These are phyloP conservation scores for Spea hammondii DNA, from an alignment of 2,797 vertebrate species.

Conservation along the genomic window DNA sequence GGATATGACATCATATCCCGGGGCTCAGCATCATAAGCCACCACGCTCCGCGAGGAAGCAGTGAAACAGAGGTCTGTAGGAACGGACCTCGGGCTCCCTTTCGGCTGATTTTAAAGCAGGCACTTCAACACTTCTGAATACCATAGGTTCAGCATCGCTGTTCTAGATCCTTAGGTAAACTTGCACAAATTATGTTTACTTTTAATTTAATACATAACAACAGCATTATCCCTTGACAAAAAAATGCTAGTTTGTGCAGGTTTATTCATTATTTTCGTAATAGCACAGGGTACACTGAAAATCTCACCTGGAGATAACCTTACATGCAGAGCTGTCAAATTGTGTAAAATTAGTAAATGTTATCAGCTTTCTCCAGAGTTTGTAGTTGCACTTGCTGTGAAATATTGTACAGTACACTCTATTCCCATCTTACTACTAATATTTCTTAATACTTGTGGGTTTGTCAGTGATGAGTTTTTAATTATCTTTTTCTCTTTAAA, in stretches of 20 bases:
- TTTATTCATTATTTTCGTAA: not conserved
- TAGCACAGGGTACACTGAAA: not conserved
- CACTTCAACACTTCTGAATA: too few species aligned
- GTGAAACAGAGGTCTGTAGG: too few species aligned
- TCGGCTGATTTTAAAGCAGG: too few species aligned
- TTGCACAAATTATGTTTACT: not conserved
- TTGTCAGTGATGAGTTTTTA: too few species aligned
- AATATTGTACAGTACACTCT: not conserved
- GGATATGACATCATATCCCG: too few species aligned
- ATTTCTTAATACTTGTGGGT: too few species aligned
- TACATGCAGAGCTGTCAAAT: not conserved
- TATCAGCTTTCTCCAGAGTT: not conserved
- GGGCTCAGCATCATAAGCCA: too few species aligned
- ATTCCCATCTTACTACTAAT: not conserved
- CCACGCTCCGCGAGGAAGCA: too few species aligned
- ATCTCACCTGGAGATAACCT: not conserved
- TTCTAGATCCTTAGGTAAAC: too few species aligned
- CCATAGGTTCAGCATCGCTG: too few species aligned
- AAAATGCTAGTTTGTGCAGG: not conserved
- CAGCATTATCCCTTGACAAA: not conserved
- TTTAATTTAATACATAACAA: slow-evolving; percentile 17
- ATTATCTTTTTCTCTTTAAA: too few species aligned
- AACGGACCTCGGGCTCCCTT: too few species aligned
- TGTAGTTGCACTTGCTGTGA: not conserved
- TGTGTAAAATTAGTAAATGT: not conserved